Evolutionary conservation across 1,140 invertebrate species (phyloP).

Genomic region (Nasonia giraulti): DNA sequence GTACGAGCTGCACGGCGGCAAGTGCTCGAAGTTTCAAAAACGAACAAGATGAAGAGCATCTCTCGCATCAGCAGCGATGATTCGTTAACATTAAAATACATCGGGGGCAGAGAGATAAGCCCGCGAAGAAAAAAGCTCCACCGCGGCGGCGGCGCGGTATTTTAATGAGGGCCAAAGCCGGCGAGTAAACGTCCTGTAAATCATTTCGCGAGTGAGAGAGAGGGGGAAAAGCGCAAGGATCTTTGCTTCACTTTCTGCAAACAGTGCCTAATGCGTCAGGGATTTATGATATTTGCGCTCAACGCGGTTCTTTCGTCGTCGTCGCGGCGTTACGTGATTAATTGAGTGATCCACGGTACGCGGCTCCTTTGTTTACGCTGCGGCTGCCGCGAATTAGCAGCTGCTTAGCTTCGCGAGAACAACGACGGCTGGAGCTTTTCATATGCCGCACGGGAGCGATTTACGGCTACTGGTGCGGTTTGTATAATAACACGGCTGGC

Average conservation of each 20-base stretch:
- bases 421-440: too few relatives aligned
- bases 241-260: background rate
- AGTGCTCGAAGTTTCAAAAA: background rate
- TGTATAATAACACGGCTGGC: background rate
- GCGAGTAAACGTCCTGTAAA: slow-evolving; percentile 71
- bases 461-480: background rate
- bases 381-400: slow-evolving; percentile 1
- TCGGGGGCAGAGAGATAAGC: background rate
- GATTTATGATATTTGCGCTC: slow-evolving; percentile 40
- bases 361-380: background rate
- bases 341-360: slow-evolving; percentile 11
- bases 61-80: background rate
- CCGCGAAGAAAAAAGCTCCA: background rate
- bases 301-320: background rate
- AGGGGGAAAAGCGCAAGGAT: slow-evolving; percentile 20
- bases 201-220: slow-evolving; percentile 64
- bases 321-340: background rate
- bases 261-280: background rate
- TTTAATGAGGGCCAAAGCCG: slow-evolving; percentile 71
- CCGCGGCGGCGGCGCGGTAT: slow-evolving; percentile 55
- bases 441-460: background rate
- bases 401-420: background rate
- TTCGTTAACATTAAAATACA: slow-evolving; percentile 38
- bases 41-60: too few relatives aligned
- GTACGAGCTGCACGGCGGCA: background rate